phyloP scores from a whole-genome alignment of 2,113 vertebrate species.

The Orthochromis malagaraziensis region DNA sequence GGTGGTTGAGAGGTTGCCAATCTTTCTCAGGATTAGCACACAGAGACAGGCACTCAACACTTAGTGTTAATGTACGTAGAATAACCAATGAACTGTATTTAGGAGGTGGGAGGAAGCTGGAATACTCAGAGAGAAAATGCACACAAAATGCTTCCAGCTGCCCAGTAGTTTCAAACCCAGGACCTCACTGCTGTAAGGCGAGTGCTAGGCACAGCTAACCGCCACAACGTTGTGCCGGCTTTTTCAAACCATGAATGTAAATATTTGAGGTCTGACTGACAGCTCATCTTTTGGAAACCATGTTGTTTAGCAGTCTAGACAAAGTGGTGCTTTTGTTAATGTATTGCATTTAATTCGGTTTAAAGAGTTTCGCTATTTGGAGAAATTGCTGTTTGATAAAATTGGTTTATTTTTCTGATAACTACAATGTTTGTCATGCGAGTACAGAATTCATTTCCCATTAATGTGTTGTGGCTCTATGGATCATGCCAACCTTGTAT shows the following conservation, averaged over 20 bases:
- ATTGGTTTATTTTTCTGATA: background rate
- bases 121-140: background rate
- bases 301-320: background rate
- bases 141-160: background rate
- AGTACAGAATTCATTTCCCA: background rate
- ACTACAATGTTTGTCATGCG: background rate
- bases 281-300: background rate
- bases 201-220: background rate
- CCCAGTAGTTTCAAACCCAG: background rate
- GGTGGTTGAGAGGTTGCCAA: background rate
- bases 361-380: background rate
- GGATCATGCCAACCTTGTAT: background rate
- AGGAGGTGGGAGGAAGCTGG: background rate
- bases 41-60: background rate
- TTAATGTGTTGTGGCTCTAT: background rate
- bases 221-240: background rate
- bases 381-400: background rate
- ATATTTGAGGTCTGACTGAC: background rate
- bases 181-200: background rate
- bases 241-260: background rate
- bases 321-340: background rate
- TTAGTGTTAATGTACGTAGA: background rate
- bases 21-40: background rate
- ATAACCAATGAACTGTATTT: background rate
- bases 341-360: background rate